Evolutionary conservation across 2,797 vertebrate species (phyloP).

Genomic region (Sebastes steindachneri): DNA sequence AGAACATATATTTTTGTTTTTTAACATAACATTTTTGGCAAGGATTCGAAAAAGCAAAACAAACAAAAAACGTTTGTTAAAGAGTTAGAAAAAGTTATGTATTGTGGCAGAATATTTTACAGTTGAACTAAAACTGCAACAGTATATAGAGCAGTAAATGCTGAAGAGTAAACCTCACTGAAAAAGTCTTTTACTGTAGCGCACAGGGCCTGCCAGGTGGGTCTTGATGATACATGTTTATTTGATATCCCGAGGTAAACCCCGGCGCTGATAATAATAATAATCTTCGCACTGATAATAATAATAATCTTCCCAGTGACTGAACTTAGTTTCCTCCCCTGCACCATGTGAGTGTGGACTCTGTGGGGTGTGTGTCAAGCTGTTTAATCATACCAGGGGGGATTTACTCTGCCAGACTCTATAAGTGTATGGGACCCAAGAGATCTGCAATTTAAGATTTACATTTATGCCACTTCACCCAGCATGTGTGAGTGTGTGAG

Average conservation of each 20-base stretch:
- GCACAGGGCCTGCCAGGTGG: constrained; percentile 48
- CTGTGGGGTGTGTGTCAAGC: constrained; percentile 27
- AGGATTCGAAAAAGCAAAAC: background rate
- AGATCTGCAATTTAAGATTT: constrained; percentile 56
- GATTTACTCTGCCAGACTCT: constrained; percentile 47
- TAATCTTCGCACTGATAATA: constrained; percentile 65
- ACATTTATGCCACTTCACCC: constrained; percentile 21
- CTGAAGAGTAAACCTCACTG: background rate
- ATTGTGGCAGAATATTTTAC: background rate
- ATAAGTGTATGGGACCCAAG: constrained; percentile 30
- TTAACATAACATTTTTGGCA: background rate
- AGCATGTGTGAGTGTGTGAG: background rate
- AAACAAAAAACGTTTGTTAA: background rate
- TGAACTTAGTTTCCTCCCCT: constrained; percentile 51
- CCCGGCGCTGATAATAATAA: constrained; percentile 49
- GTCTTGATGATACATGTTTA: constrained; percentile 59
- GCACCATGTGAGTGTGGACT: constrained; percentile 21
- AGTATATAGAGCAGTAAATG: background rate
- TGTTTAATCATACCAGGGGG: constrained; percentile 50
- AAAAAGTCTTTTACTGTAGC: background rate
- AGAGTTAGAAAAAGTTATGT: background rate
- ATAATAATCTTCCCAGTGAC: constrained; percentile 60
- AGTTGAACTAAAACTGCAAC: background rate
- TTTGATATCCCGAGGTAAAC: constrained; percentile 70
- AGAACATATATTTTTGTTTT: background rate